Conservation (phyloP, 2,888 invertebrate species). For the Dyspetes luteomarginatus region DNA sequence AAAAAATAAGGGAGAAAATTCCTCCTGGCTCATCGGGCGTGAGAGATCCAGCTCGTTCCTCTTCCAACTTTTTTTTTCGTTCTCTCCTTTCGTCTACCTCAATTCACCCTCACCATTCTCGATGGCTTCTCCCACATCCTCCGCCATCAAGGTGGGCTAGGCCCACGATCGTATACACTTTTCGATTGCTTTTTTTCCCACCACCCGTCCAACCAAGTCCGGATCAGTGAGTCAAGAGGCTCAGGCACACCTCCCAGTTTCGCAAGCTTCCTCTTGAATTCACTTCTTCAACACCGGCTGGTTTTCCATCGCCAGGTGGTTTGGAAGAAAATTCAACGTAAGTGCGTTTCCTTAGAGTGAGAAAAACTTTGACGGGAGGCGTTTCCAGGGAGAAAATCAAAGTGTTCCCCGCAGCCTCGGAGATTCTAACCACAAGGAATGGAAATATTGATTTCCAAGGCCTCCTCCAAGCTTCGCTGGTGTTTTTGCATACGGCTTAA, state of each 20-base stretch:
- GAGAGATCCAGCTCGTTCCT: constrained; percentile 19
- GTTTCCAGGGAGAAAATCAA: constrained; percentile 64
- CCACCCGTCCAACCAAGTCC: constrained; percentile 23
- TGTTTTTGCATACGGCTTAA: constrained; percentile 39
- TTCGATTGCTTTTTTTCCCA: constrained; percentile 13
- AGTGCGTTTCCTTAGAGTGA: neutral
- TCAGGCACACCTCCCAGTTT: neutral
- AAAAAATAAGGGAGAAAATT: constrained; percentile 58
- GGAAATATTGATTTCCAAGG: constrained; percentile 73
- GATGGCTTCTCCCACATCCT: constrained; percentile 10
- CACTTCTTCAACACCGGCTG: neutral
- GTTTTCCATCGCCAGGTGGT: constrained; percentile 17
- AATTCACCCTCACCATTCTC: neutral
- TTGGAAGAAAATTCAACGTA: constrained; percentile 15
- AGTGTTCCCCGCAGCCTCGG: constrained; percentile 66
- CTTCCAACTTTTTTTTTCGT: constrained; percentile 7
- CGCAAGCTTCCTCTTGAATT: constrained; percentile 41
- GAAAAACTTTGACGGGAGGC: constrained; percentile 50
- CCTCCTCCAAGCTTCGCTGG: constrained; percentile 31
- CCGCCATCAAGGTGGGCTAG: neutral
- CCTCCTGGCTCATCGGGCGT: constrained; percentile 54
- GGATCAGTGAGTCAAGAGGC: constrained; percentile 26
- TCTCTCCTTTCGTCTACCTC: neutral
- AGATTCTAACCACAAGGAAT: constrained; percentile 11
- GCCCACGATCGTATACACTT: neutral